phyloP scores from a whole-genome alignment of 2,888 invertebrate species.

The Lomographa bimaculata region DNA sequence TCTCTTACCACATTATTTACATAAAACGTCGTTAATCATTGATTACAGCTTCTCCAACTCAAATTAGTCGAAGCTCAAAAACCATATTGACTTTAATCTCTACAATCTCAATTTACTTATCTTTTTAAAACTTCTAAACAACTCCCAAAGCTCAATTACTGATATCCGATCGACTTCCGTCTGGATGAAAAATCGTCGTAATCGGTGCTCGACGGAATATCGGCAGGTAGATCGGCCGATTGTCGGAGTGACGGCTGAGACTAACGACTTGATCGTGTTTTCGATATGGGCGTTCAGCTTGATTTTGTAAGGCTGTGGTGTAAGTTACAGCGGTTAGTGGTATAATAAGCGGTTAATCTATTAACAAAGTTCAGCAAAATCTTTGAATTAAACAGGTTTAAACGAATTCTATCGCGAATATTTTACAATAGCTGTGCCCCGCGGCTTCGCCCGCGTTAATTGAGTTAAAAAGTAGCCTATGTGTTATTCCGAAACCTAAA shows the following conservation, averaged over 20 bases:
- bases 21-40: conserved; percentile 13
- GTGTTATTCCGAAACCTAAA: too few species aligned
- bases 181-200: conserved; percentile 25
- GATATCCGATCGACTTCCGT: conserved; percentile 26
- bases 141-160: conserved; percentile 26
- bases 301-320: conserved; percentile 1
- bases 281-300: conserved; percentile 15
- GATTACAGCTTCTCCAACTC: conserved; percentile 14
- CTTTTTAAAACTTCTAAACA: conserved; percentile 26
- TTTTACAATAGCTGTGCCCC: too few species aligned
- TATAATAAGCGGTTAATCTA: too few species aligned
- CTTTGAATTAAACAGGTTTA: too few species aligned
- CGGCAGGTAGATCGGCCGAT: conserved; percentile 24
- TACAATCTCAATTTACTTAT: too few species aligned
- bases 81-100: conserved; percentile 30
- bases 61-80: conserved; percentile 16
- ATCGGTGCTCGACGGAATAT: conserved; percentile 16
- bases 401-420: too few species aligned
- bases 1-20: too few species aligned
- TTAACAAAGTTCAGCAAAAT: too few species aligned
- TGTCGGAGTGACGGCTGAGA: conserved; percentile 24
- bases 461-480: too few species aligned
- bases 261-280: conserved; percentile 27
- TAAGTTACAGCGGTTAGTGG: too few species aligned
- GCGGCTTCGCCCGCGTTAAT: too few species aligned